Evolutionary conservation across 2,888 invertebrate genomes (phyloP), one percentile per base, ranked within the genome.

Genomic region (Schrankia costaestrigalis): DNA sequence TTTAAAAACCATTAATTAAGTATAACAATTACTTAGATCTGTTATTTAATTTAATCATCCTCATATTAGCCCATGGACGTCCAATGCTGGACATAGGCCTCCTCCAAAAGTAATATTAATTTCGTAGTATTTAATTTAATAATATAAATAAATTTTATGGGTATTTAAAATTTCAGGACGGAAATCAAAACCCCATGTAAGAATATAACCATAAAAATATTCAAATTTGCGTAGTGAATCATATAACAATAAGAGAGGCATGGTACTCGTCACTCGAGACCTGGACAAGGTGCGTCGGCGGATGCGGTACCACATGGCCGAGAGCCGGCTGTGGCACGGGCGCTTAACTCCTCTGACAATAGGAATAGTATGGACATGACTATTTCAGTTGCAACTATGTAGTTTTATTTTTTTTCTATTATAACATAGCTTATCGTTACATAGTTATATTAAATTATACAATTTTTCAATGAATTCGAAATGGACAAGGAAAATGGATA

Each of bases 221-320:
- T 11, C 17, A 32, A 33, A 39, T 43, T 45, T 19, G 60, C 56
- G 32, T 42, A 46, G 37, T 44, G 49, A 60, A 44, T 56, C 56
- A 49, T 31, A 34, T 31, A 43, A 41, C 33, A 48, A 43, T 3
- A 21, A 44, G 39, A 28, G 27, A 39, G 45, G 44, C 13, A 30
- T 44, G 44, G 46, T 46, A 34, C 51, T 63, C 64, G 66, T 63
- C 62, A 63, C 58, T 63, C 46, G 72, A 71, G 76, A 74, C 76
- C 66, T 75, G 78, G 68, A 71, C 68, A 63, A 65, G 57, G 66
- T 52, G 46, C 30, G 37, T 48, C 65, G 72, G 81, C 79, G 84
- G 86, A 84, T 83, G 82, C 71, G 71, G 63, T 55, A 71, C 83
- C 83, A 83, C 84, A 85, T 85, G 86, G 85, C 80, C 82, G 56